Percentiles rank a stretch among this genome's conserved stretches.
phyloP scores from a whole-genome alignment of 2,888 invertebrate species.

The Nephrotoma appendiculata region DNA sequence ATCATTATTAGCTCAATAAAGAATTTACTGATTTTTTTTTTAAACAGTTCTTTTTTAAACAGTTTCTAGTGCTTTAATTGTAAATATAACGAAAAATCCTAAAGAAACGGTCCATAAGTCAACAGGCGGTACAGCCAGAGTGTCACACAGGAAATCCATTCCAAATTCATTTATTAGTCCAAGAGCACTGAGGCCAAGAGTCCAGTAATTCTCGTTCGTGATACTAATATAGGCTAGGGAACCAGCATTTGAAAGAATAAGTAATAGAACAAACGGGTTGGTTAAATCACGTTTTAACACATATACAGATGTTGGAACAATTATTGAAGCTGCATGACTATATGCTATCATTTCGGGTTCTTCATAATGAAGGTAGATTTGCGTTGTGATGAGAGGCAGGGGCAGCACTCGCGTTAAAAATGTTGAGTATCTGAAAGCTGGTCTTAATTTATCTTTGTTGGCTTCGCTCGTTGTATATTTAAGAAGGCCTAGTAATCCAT shows the following conservation, averaged over 20 bases:
- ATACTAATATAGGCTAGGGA: slow-evolving; percentile 7
- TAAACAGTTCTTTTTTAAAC: not conserved
- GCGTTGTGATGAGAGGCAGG: not conserved
- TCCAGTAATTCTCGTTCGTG: slow-evolving; percentile 7
- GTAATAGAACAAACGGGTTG: not conserved
- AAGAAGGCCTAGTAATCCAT: slow-evolving; percentile 14
- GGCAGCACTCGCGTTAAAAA: not conserved
- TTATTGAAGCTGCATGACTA: not conserved
- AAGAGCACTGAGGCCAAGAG: slow-evolving; percentile 5
- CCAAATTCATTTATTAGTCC: slow-evolving; percentile 7
- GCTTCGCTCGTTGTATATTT: slow-evolving; percentile 9
- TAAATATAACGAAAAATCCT: slow-evolving; percentile 5
- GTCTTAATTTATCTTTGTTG: not conserved
- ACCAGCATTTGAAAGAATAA: slow-evolving; percentile 1
- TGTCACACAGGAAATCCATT: slow-evolving; percentile 2
- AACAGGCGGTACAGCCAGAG: slow-evolving; percentile 5
- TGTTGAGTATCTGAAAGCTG: not conserved
- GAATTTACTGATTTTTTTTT: too few species aligned
- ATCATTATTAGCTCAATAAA: too few species aligned
- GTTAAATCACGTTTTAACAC: not conserved
- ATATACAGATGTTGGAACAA: not conserved
- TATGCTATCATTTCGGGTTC: not conserved
- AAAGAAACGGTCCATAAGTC: slow-evolving; percentile 8
- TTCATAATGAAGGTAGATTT: not conserved
- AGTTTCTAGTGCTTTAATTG: not conserved